Evolutionary conservation across 1,140 invertebrate genomes (phyloP).

Genomic region (Listronotus oregonensis): DNA sequence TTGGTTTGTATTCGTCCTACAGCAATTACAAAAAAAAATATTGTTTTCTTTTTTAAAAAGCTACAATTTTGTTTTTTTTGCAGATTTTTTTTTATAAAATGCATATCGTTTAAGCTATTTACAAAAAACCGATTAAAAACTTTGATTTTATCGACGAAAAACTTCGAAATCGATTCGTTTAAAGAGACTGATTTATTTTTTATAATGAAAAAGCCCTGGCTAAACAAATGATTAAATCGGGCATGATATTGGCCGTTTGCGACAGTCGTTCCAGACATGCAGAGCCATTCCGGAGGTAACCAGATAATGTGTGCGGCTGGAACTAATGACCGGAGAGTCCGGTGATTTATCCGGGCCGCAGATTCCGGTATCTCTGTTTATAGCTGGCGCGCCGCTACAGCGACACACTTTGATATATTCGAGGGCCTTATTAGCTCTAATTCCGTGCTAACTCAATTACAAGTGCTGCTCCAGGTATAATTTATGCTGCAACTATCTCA

Average conservation of each 20-base stretch:
- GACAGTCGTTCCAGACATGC: conserved; percentile 25
- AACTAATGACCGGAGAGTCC: conserved; percentile 55
- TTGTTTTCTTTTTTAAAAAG: no score
- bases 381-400: conserved; percentile 43
- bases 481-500: conserved; percentile 31
- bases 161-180: not conserved
- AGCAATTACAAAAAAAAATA: no score
- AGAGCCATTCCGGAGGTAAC: conserved; percentile 49
- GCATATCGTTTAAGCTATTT: no score
- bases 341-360: conserved; percentile 54
- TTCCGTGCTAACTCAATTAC: conserved; percentile 50
- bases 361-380: conserved; percentile 52
- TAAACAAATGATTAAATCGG: conserved; percentile 19
- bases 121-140: no score
- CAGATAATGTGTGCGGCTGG: conserved; percentile 53
- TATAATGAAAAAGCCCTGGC: conserved; percentile 7
- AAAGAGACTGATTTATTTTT: conserved; percentile 8
- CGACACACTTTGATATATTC: conserved; percentile 51
- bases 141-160: no score
- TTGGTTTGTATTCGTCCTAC: no score
- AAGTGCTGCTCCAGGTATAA: conserved; percentile 43
- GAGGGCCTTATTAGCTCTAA: conserved; percentile 50
- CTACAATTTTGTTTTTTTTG: no score
- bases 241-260: conserved; percentile 15
- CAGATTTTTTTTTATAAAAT: no score